A percentile compares a stretch with the other conserved stretches of the same genome.
Evolutionary conservation across 2,797 vertebrate genomes (phyloP).

Genomic region (Chelmon rostratus): DNA sequence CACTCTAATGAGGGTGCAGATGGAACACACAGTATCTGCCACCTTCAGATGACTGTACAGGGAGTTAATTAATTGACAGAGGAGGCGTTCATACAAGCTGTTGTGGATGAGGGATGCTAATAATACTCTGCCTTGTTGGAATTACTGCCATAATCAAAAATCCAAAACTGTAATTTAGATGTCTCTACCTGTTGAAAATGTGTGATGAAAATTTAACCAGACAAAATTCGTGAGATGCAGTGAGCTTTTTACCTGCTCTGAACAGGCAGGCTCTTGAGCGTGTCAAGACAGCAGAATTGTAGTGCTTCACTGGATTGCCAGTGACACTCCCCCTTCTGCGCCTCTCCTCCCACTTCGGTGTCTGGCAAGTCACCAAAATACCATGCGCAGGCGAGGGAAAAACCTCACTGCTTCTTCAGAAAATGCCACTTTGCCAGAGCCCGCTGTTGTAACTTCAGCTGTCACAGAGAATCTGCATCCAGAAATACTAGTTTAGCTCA

Average conservation of each 20-base stretch:
- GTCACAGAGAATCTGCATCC: slow-evolving; percentile 36
- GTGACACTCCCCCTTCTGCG: slow-evolving; percentile 8
- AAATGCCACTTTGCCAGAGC: slow-evolving; percentile 29
- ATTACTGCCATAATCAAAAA: slow-evolving; percentile 18
- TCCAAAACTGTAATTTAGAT: slow-evolving; percentile 19
- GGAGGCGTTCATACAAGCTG: slow-evolving; percentile 21
- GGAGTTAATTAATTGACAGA: slow-evolving; percentile 32
- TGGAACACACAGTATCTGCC: slow-evolving; percentile 40
- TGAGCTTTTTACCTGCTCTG: slow-evolving; percentile 21
- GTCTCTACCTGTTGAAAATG: slow-evolving; percentile 3
- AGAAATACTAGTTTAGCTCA: slow-evolving; percentile 32
- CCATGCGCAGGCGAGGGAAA: slow-evolving; percentile 21
- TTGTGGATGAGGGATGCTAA: slow-evolving; percentile 9
- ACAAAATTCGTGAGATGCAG: background rate
- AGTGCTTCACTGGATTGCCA: slow-evolving; percentile 21
- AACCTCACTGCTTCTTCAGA: slow-evolving; percentile 10
- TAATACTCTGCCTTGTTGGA: slow-evolving; percentile 9
- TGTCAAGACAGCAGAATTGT: background rate
- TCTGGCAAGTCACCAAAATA: slow-evolving; percentile 41
- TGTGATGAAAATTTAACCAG: background rate
- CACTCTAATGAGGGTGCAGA: slow-evolving; percentile 35
- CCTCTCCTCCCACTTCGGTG: slow-evolving; percentile 28
- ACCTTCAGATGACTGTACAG: slow-evolving; percentile 35
- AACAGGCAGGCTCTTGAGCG: background rate
- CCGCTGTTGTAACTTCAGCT: slow-evolving; percentile 39